A percentile compares a stretch with the other conserved stretches of the same genome.
phyloP scores from a whole-genome alignment of 2,113 vertebrate genomes.

The Ceyx melanurus region DNA sequence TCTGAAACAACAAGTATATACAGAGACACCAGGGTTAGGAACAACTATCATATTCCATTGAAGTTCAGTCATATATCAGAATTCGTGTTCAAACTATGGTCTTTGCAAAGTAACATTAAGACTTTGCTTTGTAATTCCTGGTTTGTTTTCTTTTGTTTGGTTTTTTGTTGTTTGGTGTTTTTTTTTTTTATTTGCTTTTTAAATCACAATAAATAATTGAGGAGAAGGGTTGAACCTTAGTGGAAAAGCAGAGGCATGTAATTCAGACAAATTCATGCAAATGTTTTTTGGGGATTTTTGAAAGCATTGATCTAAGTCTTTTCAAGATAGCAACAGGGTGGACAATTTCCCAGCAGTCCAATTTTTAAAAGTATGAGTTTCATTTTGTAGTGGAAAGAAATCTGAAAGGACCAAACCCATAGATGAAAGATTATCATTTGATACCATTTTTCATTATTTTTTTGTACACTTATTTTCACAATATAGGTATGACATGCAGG shows the following conservation, averaged over 20 bases:
- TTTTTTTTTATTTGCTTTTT: neutral
- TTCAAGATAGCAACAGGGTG: neutral
- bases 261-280: neutral
- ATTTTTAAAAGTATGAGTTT: neutral
- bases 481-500: neutral
- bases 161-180: too few relatives aligned
- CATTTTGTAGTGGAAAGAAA: neutral
- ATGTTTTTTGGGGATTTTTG: neutral
- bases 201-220: neutral
- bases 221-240: neutral
- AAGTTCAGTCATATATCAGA: neutral
- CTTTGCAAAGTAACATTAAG: neutral
- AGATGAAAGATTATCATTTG: neutral
- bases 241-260: neutral
- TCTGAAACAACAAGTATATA: neutral
- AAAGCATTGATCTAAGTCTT: neutral
- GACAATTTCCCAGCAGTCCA: neutral
- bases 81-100: neutral
- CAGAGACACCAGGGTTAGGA: neutral
- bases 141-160: too few relatives aligned
- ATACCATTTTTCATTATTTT: neutral
- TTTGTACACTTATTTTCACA: neutral
- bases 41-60: neutral
- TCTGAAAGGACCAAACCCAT: neutral
- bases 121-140: neutral